Conservation (phyloP, 2,113 vertebrate genomes). For the Passer montanus region DNA sequence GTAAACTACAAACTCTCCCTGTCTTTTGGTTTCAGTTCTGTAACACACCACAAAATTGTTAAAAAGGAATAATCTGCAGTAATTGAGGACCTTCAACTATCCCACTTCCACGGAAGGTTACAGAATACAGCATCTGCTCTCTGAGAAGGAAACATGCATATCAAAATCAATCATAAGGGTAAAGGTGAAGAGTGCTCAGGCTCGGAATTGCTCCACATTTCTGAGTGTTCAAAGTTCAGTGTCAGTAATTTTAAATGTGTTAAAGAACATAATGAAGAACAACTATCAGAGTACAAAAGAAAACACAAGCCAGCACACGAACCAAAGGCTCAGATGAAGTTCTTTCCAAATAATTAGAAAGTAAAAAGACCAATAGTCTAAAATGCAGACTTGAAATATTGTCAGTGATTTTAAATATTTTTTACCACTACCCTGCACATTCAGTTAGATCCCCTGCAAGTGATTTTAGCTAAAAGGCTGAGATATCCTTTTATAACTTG, state of each 20-base stretch:
- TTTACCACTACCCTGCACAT: background rate
- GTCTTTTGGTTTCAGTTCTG: background rate
- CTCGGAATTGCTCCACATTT: background rate
- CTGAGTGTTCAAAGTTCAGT: background rate
- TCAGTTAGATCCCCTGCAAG: background rate
- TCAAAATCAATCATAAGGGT: background rate
- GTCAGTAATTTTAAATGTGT: background rate
- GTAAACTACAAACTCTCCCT: background rate
- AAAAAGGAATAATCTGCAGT: background rate
- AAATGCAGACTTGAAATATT: background rate
- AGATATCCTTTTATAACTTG: background rate
- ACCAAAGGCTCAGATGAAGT: background rate
- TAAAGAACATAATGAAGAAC: background rate
- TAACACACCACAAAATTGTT: background rate
- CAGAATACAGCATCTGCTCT: background rate
- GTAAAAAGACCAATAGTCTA: background rate
- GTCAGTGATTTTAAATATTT: conserved; percentile 12
- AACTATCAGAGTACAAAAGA: background rate
- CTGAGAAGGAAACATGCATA: background rate
- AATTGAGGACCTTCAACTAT: background rate
- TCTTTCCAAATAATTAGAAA: background rate
- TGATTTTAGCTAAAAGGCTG: background rate
- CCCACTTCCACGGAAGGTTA: background rate
- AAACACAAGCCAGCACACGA: background rate
- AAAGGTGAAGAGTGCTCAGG: background rate